Conservation (phyloP, 2,888 invertebrate genomes). For the Onchidella celtica region DNA sequence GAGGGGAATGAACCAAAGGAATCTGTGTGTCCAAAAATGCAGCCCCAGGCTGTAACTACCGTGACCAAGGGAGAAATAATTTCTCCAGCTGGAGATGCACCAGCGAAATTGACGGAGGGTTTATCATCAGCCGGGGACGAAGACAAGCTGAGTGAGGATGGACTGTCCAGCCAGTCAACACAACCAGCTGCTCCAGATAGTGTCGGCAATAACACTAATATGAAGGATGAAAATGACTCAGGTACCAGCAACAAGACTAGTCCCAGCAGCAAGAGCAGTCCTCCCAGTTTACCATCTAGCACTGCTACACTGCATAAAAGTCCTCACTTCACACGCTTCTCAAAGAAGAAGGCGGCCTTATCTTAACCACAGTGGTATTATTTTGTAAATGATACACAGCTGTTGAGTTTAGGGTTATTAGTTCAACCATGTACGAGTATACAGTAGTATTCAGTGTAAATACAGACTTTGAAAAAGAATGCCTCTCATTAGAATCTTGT, state of each 20-base stretch:
- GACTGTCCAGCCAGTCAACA: not conserved
- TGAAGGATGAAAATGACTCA: not conserved
- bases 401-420: no score
- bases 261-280: not conserved
- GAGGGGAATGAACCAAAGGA: not conserved
- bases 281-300: not conserved
- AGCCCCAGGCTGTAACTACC: not conserved
- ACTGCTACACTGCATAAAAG: slow-evolving; percentile 23
- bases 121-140: not conserved
- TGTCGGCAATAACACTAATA: not conserved
- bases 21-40: not conserved
- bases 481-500: no score
- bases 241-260: not conserved
- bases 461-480: no score
- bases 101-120: not conserved
- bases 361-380: slow-evolving; percentile 42
- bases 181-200: not conserved
- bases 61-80: slow-evolving; percentile 22
- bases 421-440: not conserved
- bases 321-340: slow-evolving; percentile 50
- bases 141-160: not conserved
- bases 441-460: no score
- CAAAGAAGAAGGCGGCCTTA: slow-evolving; percentile 46
- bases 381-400: no score
- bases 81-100: slow-evolving; percentile 46